Base-by-base conservation (phyloP, 2,888 invertebrate species). In the Cryptocephalus moraei region DNA sequence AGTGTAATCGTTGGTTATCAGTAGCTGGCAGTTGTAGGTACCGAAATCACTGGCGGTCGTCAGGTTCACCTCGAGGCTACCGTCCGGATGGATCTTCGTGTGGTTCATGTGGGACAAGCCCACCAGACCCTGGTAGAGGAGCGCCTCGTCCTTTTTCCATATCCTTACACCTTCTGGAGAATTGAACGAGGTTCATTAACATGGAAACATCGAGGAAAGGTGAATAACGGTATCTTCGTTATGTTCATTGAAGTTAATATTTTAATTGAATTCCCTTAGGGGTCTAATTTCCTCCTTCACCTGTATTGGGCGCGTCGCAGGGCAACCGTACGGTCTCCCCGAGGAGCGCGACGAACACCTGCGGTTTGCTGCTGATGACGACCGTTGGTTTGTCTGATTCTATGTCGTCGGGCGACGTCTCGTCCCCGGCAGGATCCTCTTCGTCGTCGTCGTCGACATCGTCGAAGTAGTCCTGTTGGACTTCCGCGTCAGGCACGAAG, bases 291-390 rank as follows among this genome's bases (percentile, higher is more conserved):
- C 22, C 22, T 6, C 3, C 41, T 46, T 50, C 48, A 54, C 54
- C 51, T 44, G 49, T 39, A n/a, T 49, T 48, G 13, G 22, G 22
- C 3, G 54, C 50, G 33, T 67, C 59, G 50, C 73, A 73, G 4
- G 70, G 70, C 22, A 73, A 53, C 10, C 54, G 51, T 9, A 71
- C 65, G 9, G 59, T 61, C 12, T 61, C 61, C 6, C 68, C 66
- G 31, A 59, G 55, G 33, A 58, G 57, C 8, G 60, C 61, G 12
- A 59, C 54, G 49, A 69, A 64, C 33, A 57, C 56, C 52, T 60
- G 52, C 4, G 55, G 46, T 33, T 55, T 49, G 9, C 56, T 51
- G 1, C 61, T 50, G 22, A 59, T 40, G 33, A 53, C 52, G 8
- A 50, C 48, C 22, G 22, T 22, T 9, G 45, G 34, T 14, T 44